Evolutionary conservation across 1,140 invertebrate species (phyloP).

Genomic region (Capitella teleta): DNA sequence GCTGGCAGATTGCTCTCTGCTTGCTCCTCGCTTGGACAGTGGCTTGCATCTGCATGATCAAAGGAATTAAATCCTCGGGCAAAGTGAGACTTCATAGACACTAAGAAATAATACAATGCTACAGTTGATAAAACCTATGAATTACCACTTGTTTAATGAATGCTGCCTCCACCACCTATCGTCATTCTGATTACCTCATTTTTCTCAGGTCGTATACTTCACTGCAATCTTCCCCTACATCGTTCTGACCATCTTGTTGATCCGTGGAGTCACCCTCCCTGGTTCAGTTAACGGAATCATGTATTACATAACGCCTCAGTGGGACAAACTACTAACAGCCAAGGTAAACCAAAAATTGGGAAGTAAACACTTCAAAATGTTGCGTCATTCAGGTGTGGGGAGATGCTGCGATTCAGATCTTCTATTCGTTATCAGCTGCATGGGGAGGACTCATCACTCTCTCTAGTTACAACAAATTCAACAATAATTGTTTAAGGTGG

Average conservation of each 20-base stretch:
- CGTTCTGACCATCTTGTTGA: constrained; percentile 72
- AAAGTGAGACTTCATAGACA: constrained; percentile 21
- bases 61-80: constrained; percentile 37
- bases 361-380: not conserved
- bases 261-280: constrained; percentile 77
- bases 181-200: no score
- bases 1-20: constrained; percentile 48
- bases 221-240: constrained; percentile 75
- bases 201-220: constrained; percentile 9
- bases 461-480: constrained; percentile 37
- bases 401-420: constrained; percentile 72
- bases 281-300: constrained; percentile 57
- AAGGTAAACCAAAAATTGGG: not conserved
- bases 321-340: constrained; percentile 1
- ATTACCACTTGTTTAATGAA: no score
- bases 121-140: no score
- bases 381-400: constrained; percentile 53
- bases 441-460: constrained; percentile 33
- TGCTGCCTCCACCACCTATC: no score
- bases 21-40: constrained; percentile 32
- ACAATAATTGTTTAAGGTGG: constrained; percentile 35
- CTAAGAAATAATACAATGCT: not conserved
- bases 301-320: constrained; percentile 58
- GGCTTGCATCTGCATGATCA: constrained; percentile 24
- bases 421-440: constrained; percentile 49